Percentiles rank a stretch among this genome's conserved stretches.
phyloP scores from a whole-genome alignment of 2,888 invertebrate genomes.

The Pyrrhia umbra region DNA sequence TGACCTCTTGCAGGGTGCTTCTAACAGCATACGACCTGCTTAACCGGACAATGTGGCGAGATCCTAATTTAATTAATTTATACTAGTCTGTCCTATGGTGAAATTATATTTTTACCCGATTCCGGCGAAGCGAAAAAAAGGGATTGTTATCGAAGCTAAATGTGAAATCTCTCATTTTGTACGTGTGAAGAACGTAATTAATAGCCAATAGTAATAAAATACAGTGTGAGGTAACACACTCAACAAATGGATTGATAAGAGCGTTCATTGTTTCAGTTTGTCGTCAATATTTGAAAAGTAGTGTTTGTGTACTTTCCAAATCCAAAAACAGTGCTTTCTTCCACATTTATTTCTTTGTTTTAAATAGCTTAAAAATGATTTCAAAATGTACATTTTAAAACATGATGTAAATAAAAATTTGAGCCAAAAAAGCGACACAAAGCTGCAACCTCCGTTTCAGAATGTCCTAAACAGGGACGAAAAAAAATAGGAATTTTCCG shows the following conservation, averaged over 20 bases:
- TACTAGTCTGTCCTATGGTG: too few relatives aligned
- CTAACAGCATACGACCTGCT: too few relatives aligned
- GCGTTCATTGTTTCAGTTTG: background rate
- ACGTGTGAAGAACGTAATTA: background rate
- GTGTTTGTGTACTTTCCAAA: background rate
- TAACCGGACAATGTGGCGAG: too few relatives aligned
- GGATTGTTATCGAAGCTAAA: too few relatives aligned
- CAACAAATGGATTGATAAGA: background rate
- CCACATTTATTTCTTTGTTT: background rate
- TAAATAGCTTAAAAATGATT: conserved; percentile 11
- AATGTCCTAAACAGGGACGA: conserved; percentile 43
- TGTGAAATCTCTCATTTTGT: background rate
- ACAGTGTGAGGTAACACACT: background rate
- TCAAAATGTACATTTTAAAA: conserved; percentile 33
- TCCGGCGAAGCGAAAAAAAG: too few relatives aligned
- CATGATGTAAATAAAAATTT: conserved; percentile 38
- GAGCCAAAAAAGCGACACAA: conserved; percentile 12
- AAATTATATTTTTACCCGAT: too few relatives aligned
- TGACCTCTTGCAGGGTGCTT: too few relatives aligned
- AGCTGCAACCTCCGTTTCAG: conserved; percentile 32
- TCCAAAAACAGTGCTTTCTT: background rate
- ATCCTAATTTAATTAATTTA: too few relatives aligned
- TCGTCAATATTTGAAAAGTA: background rate
- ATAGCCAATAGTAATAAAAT: background rate
- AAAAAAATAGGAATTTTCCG: conserved; percentile 59